A percentile compares a stretch with the other conserved stretches of the same genome.
Evolutionary conservation across 2,888 invertebrate genomes (phyloP).

Genomic region (Leptopterna dolabrata): DNA sequence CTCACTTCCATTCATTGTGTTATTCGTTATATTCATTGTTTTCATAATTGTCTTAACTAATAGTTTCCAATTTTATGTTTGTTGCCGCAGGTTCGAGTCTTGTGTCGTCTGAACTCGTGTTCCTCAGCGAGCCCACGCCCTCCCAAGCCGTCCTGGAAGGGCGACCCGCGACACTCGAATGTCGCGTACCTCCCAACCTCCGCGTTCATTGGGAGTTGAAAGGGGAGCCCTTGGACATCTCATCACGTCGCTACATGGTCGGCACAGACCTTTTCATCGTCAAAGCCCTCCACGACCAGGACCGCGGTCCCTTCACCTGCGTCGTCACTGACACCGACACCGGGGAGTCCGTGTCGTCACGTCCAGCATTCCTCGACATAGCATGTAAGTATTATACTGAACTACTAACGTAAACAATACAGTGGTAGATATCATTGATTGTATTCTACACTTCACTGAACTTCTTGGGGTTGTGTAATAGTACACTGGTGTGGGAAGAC

Average conservation of each 20-base stretch:
- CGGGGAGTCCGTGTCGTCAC: slow-evolving; percentile 39
- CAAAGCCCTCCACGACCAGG: slow-evolving; percentile 53
- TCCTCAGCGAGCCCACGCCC: slow-evolving; percentile 29
- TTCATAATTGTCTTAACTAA: too few relatives aligned
- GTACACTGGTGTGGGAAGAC: too few relatives aligned
- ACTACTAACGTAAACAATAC: not conserved
- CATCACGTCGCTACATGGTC: slow-evolving; percentile 52
- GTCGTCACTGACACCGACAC: slow-evolving; percentile 49
- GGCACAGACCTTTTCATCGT: slow-evolving; percentile 56
- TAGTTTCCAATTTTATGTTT: too few relatives aligned
- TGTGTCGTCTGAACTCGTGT: slow-evolving; percentile 17
- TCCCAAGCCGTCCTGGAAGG: slow-evolving; percentile 43
- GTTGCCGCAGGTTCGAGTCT: not conserved
- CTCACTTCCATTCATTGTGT: too few relatives aligned
- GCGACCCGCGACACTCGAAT: slow-evolving; percentile 17
- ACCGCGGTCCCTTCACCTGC: slow-evolving; percentile 56
- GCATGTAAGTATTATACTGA: slow-evolving; percentile 49
- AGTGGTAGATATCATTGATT: too few relatives aligned
- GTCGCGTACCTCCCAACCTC: slow-evolving; percentile 26
- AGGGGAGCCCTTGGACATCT: slow-evolving; percentile 37
- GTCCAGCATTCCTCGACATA: slow-evolving; percentile 52
- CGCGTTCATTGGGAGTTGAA: slow-evolving; percentile 56
- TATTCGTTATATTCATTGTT: too few relatives aligned
- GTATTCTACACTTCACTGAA: too few relatives aligned
- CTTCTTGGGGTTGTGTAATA: too few relatives aligned